Evolutionary conservation across 1,140 invertebrate genomes (phyloP), one percentile per base, ranked within the genome.

Genomic region (Notospermus geniculatus): DNA sequence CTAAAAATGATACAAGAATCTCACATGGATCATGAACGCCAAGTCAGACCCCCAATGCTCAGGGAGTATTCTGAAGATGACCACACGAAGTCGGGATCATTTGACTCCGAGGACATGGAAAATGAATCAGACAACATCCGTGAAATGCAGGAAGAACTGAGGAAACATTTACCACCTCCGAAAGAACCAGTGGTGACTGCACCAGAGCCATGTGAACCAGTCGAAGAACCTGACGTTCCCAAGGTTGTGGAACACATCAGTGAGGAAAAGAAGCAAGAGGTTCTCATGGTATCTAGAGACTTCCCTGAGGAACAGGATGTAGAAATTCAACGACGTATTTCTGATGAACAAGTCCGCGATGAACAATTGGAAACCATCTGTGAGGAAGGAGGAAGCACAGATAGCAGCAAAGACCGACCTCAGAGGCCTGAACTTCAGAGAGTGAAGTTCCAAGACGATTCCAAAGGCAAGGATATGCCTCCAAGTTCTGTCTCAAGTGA

Each of bases 371-470:
- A 36, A 15, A 36, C 32, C 4, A 36, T 36, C 4, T 36, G 32
- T 36, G 32, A 36, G 32, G 32, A 36, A 36, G 32, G 32, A 36
- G 32, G 32, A 4, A 36, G 32, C 32, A 36, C 66, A 53, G 63
- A 60, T 43, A 72, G 73, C 50, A 66, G 66, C 11, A 65, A 69
- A 59, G 53, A 53, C 19, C n/a, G 41, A 27, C 68, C 71, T 43
- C 57, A 52, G 22, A 57, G 61, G 41, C 41, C 55, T 25, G 30
- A 60, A 56, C 73, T 76, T 32, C 76, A 75, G 32, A 68, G 65
- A 64, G 76, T 78, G 0, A 75, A 71, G 36, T 78, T 78, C 60
- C 71, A 73, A 62, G 70, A 70, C 25, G 70, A 73, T 46, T 65
- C 60, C 11, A 25, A 55, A 28, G 29, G 17, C 54, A n/a, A 22